phyloP scores from a whole-genome alignment of 2,113 vertebrate genomes.

The Mus spicilegus region DNA sequence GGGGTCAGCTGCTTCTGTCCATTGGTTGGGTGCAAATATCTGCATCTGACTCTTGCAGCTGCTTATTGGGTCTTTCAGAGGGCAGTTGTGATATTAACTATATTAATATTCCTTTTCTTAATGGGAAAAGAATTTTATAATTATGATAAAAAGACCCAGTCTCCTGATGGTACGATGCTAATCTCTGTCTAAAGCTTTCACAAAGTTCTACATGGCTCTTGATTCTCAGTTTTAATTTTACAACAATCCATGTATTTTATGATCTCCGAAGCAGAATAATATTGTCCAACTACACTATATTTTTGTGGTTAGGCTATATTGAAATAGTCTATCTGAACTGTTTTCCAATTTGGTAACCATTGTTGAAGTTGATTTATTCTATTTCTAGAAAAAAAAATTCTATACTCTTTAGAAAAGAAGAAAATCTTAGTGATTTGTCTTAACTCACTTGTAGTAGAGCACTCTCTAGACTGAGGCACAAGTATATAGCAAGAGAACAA shows the following conservation, averaged over 20 bases:
- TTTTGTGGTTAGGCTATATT: neutral
- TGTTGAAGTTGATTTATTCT: constrained; percentile 47
- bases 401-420: constrained; percentile 15
- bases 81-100: neutral
- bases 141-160: neutral
- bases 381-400: constrained; percentile 52
- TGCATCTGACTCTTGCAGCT: too few relatives aligned
- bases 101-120: neutral
- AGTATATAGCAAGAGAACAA: constrained; percentile 11
- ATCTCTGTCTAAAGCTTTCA: neutral
- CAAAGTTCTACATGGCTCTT: neutral
- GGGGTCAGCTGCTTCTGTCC: too few relatives aligned
- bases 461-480: neutral
- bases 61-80: too few relatives aligned
- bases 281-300: neutral
- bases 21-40: too few relatives aligned
- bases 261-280: neutral
- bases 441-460: constrained; percentile 15
- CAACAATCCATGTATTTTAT: neutral
- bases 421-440: constrained; percentile 6
- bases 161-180: neutral
- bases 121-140: neutral
- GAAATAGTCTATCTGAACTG: neutral
- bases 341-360: constrained; percentile 40
- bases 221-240: constrained; percentile 44